Conservation (phyloP, 2,888 invertebrate species). For the Phortica magna region DNA sequence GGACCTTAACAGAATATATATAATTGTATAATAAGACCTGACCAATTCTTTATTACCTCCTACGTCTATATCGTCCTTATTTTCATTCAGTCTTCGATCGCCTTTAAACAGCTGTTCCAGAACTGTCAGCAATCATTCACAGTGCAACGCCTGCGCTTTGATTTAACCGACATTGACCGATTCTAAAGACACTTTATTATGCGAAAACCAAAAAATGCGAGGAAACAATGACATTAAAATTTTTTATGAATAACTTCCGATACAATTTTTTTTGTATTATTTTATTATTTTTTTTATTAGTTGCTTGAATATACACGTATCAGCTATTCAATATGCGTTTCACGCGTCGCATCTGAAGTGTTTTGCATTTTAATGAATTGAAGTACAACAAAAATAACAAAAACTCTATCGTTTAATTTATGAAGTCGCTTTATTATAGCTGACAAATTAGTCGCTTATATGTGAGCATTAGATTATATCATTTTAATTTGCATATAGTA, state of each 20-base stretch:
- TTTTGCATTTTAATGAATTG: not conserved
- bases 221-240: not conserved
- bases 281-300: conserved; percentile 20
- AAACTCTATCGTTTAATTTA: not conserved
- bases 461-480: not conserved
- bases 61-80: not conserved
- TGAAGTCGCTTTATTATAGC: not conserved
- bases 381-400: not conserved
- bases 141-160: not conserved
- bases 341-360: not conserved
- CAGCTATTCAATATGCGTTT: conserved; percentile 17
- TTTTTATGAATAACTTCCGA: conserved; percentile 56
- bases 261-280: conserved; percentile 46
- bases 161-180: conserved; percentile 68
- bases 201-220: not conserved
- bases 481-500: not conserved
- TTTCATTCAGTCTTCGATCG: not conserved
- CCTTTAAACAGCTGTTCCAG: not conserved
- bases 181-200: not conserved
- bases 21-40: no score
- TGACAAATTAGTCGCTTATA: conserved; percentile 9
- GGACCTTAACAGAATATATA: no score
- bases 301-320: conserved; percentile 22
- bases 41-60: no score
- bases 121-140: not conserved